Base-by-base conservation (phyloP, 2,113 vertebrate species). In the Hippocampus mohnikei region DNA sequence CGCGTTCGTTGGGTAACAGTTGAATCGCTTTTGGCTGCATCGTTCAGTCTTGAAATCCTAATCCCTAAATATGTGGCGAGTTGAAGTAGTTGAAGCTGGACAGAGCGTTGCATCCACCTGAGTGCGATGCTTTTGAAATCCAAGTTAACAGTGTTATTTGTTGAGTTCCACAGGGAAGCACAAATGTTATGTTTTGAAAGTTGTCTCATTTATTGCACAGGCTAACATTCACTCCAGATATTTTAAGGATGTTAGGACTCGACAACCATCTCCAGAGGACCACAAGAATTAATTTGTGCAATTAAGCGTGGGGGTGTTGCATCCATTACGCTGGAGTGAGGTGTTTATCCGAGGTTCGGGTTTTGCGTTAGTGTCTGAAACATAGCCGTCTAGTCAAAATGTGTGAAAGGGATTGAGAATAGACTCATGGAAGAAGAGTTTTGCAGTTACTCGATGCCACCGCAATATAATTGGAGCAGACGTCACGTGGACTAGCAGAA, bases 321-420 rank as follows among this genome's bases (percentile, higher is more conserved):
- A 58, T 70, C 59, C 42, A 27, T 78, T 62, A 33, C 55, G 67
- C 53, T 80, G 50, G 63, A 12, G 20, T 75, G 63, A 37, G 69
- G 59, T 77, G 77, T 84, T 87, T 80, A 73, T 79, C 75, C 81
- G 84, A 85, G 84, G 84, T 85, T 84, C 70, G 80, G 79, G 67
- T 70, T 52, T 70, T 73, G 82, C 78, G 82, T 90, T 90, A 87
- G 76, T 2, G 21, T 69, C 67, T 55, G 79, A 50, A 79, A 74
- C 71, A 64, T 73, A 71, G 73, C 69, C 58, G 56, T 72, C 74
- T 75, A 76, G 62, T 84, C 86, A 69, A 88, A 85, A 74, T 66
- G 70, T 67, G 79, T 81, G 82, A 88, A 89, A 88, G 83, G 70
- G 64, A 41, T 46, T 75, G 77, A 69, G 60, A 64, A 77, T 55